Evolutionary conservation across 2,113 vertebrate genomes (phyloP).

Genomic region (Hiodon alosoides): DNA sequence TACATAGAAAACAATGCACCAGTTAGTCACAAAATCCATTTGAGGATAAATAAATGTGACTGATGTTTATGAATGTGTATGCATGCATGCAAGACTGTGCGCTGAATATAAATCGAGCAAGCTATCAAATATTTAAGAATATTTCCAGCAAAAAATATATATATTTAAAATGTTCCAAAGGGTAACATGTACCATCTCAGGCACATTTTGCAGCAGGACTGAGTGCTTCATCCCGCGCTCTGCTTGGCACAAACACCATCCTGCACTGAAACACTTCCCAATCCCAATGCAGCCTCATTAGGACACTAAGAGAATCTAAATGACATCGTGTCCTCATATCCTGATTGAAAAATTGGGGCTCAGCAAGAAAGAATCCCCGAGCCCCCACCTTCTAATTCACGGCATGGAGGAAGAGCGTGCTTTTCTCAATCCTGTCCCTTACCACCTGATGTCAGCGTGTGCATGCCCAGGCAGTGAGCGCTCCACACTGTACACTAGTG

Average conservation of each 20-base stretch:
- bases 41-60: constrained; percentile 1
- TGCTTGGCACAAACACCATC: background rate
- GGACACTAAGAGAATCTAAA: constrained; percentile 32
- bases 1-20: background rate
- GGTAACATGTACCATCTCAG: background rate
- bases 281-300: constrained; percentile 23
- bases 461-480: background rate
- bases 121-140: constrained; percentile 33
- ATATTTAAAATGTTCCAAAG: constrained; percentile 24
- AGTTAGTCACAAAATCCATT: background rate
- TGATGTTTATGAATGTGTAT: background rate
- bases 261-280: too few relatives aligned
- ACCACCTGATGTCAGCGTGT: background rate
- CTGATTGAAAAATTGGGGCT: constrained; percentile 30
- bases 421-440: background rate
- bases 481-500: background rate
- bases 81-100: background rate
- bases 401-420: background rate
- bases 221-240: background rate
- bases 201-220: background rate
- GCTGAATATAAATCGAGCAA: constrained; percentile 19
- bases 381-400: constrained; percentile 27
- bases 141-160: constrained; percentile 18
- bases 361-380: background rate
- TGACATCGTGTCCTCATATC: constrained; percentile 32